Evolutionary conservation across 2,113 vertebrate species (phyloP).

Genomic region (Laticauda laticaudata): DNA sequence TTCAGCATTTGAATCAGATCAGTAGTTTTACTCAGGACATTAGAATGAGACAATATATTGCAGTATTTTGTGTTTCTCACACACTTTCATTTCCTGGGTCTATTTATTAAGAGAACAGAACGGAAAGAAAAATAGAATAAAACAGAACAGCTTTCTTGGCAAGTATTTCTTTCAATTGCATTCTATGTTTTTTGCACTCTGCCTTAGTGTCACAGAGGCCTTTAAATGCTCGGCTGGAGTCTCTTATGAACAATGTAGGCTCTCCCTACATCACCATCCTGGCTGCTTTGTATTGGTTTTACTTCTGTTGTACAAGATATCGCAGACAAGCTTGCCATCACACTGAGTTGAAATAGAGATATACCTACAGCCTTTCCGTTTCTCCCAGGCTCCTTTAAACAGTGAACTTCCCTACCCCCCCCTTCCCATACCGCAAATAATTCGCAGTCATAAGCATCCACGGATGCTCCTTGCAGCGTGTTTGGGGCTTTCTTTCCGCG

Average conservation of each 20-base stretch:
- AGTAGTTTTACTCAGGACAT: neutral
- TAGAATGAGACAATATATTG: neutral
- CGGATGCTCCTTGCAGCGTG: neutral
- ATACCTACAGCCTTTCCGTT: neutral
- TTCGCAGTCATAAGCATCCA: neutral
- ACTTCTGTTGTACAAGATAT: neutral
- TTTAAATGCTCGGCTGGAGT: neutral
- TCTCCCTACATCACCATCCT: neutral
- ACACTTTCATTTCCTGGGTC: neutral
- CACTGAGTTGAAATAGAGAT: neutral
- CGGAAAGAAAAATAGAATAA: too few species aligned
- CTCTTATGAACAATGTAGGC: neutral
- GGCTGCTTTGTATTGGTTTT: neutral
- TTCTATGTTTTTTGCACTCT: neutral
- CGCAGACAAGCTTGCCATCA: neutral
- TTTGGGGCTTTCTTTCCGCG: neutral
- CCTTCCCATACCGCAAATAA: neutral
- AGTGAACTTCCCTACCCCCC: neutral
- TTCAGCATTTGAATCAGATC: neutral
- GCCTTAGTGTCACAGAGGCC: neutral
- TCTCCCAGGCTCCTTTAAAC: too few species aligned
- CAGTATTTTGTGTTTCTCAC: neutral
- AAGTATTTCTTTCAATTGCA: neutral
- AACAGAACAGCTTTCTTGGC: neutral
- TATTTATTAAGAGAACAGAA: neutral